Evolutionary conservation across 2,113 vertebrate species (phyloP).

Genomic region (Strix aluco): DNA sequence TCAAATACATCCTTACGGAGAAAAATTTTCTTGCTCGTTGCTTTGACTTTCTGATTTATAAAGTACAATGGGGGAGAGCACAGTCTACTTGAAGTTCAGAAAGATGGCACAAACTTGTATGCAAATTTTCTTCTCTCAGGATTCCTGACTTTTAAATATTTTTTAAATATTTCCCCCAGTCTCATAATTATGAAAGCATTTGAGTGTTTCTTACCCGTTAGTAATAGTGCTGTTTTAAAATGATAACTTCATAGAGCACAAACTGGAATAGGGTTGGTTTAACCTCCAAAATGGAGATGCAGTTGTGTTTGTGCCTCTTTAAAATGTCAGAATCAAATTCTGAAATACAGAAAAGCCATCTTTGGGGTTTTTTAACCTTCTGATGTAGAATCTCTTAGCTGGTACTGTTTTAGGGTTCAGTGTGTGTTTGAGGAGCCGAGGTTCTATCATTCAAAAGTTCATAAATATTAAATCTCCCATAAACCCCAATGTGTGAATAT

Average conservation of each 20-base stretch:
- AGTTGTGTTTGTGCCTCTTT: neutral
- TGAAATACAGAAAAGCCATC: neutral
- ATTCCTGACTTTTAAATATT: neutral
- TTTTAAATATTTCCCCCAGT: neutral
- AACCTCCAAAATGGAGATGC: neutral
- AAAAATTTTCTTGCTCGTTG: neutral
- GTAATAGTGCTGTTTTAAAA: neutral
- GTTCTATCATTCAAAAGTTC: neutral
- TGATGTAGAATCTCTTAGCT: neutral
- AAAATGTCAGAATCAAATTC: neutral
- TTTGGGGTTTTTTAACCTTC: neutral
- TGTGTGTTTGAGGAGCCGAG: neutral
- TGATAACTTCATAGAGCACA: neutral
- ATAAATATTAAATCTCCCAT: neutral
- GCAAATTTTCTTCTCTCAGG: neutral
- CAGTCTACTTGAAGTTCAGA: neutral
- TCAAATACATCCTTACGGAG: neutral
- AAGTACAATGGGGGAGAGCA: neutral
- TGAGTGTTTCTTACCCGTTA: neutral
- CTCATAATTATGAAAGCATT: neutral
- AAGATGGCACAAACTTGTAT: neutral
- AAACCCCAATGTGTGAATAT: neutral
- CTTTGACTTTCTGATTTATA: neutral
- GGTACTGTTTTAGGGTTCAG: neutral
- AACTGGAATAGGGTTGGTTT: neutral